Conservation (phyloP, 2,113 vertebrate species). For the Amazona vittata region DNA sequence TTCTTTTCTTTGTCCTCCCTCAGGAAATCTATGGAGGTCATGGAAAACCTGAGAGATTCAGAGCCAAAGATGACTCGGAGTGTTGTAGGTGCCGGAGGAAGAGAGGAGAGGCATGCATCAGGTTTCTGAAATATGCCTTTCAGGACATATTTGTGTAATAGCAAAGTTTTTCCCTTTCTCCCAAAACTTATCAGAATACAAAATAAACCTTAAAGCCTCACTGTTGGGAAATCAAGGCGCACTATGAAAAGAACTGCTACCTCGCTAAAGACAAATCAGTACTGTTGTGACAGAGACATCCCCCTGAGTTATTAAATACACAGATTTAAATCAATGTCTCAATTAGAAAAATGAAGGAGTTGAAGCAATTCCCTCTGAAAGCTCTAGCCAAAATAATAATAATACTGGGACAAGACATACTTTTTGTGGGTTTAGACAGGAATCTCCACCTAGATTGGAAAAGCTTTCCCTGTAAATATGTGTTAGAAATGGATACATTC, state of each 20-base stretch:
- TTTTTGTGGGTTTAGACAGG: background rate
- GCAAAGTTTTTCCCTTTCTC: background rate
- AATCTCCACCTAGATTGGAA: background rate
- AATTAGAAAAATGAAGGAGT: background rate
- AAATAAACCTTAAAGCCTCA: background rate
- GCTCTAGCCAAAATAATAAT: background rate
- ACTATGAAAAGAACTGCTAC: background rate
- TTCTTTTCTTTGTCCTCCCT: background rate
- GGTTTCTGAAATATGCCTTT: background rate
- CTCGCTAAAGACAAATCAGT: background rate
- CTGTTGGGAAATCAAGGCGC: background rate
- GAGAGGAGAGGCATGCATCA: background rate
- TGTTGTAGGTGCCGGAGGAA: background rate
- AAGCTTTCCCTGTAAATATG: background rate
- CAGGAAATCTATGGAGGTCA: background rate
- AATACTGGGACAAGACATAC: background rate
- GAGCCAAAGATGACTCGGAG: background rate
- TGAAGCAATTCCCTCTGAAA: background rate
- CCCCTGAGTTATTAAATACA: background rate
- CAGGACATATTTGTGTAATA: background rate
- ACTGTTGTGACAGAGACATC: background rate
- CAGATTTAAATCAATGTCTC: background rate
- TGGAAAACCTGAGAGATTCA: accelerated
- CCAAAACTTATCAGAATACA: background rate
- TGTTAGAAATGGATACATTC: background rate